phyloP scores from a whole-genome alignment of 2,797 vertebrate genomes.

The Oceanodroma leucorhoa region DNA sequence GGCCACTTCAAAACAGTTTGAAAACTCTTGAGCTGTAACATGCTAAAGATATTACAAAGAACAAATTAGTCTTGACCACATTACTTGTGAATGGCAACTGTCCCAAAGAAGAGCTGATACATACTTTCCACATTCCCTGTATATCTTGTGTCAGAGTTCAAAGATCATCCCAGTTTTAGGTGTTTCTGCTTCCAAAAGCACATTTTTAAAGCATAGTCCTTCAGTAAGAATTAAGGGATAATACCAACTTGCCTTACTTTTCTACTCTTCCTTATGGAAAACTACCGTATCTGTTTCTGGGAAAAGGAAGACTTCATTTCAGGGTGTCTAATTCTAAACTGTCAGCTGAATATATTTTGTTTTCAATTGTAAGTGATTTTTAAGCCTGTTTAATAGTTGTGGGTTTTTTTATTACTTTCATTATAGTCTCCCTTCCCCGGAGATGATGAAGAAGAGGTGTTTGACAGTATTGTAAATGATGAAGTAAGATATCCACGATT shows the following conservation, averaged over 20 bases:
- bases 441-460: constrained; percentile 98
- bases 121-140: neutral
- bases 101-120: neutral
- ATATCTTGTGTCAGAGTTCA: neutral
- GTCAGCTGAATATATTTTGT: neutral
- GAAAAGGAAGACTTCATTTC: neutral
- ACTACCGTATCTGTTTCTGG: neutral
- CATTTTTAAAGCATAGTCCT: neutral
- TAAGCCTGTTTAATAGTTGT: neutral
- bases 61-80: neutral
- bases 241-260: neutral
- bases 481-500: constrained; percentile 97
- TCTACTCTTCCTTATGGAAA: neutral
- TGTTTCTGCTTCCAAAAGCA: neutral
- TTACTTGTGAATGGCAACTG: neutral
- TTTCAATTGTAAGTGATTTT: neutral
- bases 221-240: neutral
- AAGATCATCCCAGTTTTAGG: neutral
- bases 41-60: neutral
- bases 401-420: neutral
- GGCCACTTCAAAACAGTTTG: neutral
- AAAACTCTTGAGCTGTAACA: neutral
- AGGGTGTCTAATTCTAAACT: neutral
- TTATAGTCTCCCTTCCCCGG: constrained; percentile 95
- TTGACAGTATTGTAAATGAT: constrained; percentile 99